A percentile compares a stretch with the other conserved stretches of the same genome.
Evolutionary conservation across 2,113 vertebrate genomes (phyloP).

Genomic region (Balaeniceps rex): DNA sequence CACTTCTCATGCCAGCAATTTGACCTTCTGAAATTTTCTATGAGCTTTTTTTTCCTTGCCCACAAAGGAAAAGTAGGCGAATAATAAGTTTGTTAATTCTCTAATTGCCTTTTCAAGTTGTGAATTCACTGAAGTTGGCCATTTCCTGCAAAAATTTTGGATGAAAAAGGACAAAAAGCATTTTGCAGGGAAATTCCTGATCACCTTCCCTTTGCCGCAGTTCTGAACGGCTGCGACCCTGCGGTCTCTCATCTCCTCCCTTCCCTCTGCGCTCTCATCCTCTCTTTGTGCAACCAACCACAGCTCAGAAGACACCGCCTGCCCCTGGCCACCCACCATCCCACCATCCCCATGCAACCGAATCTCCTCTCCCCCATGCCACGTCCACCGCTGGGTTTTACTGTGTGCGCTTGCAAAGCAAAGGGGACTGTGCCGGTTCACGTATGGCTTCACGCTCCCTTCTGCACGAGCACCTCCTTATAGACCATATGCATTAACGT

Average conservation of each 20-base stretch:
- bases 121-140: background rate
- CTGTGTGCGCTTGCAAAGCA: rapidly evolving
- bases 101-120: background rate
- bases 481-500: rapidly evolving
- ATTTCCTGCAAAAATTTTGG: background rate
- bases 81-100: background rate
- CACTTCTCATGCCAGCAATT: background rate
- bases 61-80: background rate
- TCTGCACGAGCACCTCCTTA: background rate
- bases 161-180: background rate
- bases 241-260: background rate
- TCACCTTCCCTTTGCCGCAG: background rate
- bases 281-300: background rate
- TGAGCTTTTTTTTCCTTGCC: background rate
- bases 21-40: background rate
- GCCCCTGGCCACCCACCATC: background rate
- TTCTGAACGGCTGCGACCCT: background rate
- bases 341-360: background rate
- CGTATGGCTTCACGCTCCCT: rapidly evolving
- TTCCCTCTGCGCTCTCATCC: background rate
- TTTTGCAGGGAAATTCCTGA: background rate
- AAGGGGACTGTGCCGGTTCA: background rate
- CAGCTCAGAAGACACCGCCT: background rate
- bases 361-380: background rate
- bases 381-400: background rate